Evolutionary conservation across 2,113 vertebrate species (phyloP).

Genomic region (Corythornis vintsioides): DNA sequence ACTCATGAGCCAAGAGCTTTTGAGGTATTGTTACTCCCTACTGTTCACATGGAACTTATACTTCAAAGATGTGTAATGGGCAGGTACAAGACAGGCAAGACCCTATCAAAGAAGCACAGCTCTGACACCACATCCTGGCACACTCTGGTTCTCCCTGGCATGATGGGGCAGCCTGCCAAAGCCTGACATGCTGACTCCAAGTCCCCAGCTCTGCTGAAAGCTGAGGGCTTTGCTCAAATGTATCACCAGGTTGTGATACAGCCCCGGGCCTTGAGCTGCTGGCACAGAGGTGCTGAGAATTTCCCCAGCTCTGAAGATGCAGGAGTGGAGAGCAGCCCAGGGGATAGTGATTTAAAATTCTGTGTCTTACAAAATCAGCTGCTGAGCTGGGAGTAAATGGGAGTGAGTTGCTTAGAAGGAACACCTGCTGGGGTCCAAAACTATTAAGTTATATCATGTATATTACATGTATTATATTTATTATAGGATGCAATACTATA

Average conservation of each 20-base stretch:
- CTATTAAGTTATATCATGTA: not conserved
- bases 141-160: not conserved
- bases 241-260: not conserved
- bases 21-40: conserved; percentile 25
- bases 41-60: not conserved
- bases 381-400: not conserved
- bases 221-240: not conserved
- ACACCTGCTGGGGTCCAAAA: not conserved
- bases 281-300: not conserved
- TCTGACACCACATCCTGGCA: not conserved
- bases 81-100: not conserved
- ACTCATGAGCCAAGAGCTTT: conserved; percentile 8
- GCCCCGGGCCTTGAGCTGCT: not conserved
- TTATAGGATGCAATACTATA: not conserved
- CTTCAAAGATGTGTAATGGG: not conserved
- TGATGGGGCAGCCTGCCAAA: not conserved
- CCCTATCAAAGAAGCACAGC: not conserved
- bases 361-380: not conserved
- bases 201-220: not conserved
- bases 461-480: not conserved
- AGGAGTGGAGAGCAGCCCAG: not conserved
- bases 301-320: not conserved
- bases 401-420: not conserved
- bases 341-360: not conserved
- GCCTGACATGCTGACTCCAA: not conserved